Percentiles rank a stretch among this genome's conserved stretches.
Evolutionary conservation across 2,797 vertebrate species (phyloP).

Genomic region (Coluber constrictor): DNA sequence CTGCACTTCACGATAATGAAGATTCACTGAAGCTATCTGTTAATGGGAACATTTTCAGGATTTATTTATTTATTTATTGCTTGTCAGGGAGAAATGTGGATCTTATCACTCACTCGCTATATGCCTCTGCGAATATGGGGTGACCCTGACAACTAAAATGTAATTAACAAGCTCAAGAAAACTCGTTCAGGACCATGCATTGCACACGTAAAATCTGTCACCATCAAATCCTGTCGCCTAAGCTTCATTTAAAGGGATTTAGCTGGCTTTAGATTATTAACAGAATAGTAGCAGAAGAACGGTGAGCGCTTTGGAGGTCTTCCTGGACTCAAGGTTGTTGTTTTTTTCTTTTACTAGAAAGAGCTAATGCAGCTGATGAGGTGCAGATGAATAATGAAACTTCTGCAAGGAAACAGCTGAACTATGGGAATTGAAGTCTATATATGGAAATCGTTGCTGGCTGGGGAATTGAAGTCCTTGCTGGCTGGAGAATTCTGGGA

Average conservation of each 20-base stretch:
- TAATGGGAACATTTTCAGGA: constrained; percentile 38
- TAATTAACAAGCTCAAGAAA: neutral
- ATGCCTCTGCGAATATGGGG: neutral
- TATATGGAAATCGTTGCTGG: neutral
- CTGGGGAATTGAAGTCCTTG: too few species aligned
- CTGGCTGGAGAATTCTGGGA: neutral
- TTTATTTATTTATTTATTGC: neutral
- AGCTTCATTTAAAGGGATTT: neutral
- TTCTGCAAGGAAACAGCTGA: neutral
- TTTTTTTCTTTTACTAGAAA: too few species aligned
- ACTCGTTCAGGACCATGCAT: neutral
- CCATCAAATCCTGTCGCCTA: neutral
- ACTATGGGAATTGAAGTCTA: neutral
- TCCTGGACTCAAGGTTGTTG: neutral
- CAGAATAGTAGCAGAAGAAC: neutral
- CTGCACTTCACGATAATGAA: constrained; percentile 31
- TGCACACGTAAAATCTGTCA: neutral
- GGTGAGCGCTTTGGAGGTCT: neutral
- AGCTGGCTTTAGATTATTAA: neutral
- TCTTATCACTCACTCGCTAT: neutral
- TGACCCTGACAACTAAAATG: neutral
- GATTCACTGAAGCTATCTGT: constrained; percentile 31
- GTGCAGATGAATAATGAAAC: neutral
- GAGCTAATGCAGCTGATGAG: neutral
- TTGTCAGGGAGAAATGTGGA: neutral